Evolutionary conservation across 2,113 vertebrate species (phyloP).

Genomic region (Isurus oxyrinchus): DNA sequence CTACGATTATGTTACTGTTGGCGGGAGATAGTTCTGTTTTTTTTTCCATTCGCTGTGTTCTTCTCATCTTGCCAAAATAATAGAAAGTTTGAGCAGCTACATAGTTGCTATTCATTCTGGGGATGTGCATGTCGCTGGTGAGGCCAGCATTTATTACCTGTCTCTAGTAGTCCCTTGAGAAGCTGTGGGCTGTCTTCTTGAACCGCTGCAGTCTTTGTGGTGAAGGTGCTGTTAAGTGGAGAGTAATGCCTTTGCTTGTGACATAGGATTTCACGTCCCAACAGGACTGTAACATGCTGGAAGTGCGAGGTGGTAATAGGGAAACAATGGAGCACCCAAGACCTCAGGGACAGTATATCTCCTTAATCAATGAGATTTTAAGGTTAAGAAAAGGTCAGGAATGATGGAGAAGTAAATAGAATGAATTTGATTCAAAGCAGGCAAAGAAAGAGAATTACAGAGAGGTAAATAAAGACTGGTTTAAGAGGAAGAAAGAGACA

Average conservation of each 20-base stretch:
- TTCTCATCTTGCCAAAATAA: background rate
- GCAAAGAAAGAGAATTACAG: background rate
- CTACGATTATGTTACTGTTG: background rate
- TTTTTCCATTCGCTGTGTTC: background rate
- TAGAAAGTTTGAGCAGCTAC: background rate
- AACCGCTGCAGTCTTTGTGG: no score
- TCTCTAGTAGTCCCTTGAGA: no score
- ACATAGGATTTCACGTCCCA: background rate
- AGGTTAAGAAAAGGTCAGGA: background rate
- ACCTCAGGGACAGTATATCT: no score
- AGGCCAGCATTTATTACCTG: no score
- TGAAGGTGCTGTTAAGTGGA: background rate
- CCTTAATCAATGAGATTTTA: background rate
- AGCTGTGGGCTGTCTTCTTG: no score
- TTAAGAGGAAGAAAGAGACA: background rate
- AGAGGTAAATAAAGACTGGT: background rate
- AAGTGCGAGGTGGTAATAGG: no score
- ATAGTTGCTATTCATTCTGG: background rate
- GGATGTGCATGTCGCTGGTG: background rate
- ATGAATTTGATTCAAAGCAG: background rate
- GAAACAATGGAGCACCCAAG: no score
- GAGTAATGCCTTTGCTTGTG: background rate
- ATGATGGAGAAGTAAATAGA: background rate
- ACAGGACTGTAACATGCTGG: background rate
- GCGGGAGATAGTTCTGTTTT: background rate